phyloP scores from a whole-genome alignment of 2,888 invertebrate genomes.

The Caenorhabditis virilis region DNA sequence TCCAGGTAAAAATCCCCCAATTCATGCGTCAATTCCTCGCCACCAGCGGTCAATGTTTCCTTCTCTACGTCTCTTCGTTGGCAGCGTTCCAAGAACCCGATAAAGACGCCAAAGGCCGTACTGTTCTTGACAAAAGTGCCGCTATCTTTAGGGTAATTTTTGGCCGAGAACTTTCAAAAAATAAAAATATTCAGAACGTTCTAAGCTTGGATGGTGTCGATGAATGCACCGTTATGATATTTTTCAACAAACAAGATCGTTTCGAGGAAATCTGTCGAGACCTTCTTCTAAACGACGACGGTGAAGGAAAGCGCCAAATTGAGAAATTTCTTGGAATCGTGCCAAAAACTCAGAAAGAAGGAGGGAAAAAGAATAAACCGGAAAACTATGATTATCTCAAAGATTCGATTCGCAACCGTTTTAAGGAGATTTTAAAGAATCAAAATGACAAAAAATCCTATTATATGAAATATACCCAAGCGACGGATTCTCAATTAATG shows the following conservation, averaged over 20 bases:
- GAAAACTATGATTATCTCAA: slow-evolving; percentile 40
- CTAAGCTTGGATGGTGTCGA: slow-evolving; percentile 46
- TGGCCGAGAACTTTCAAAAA: not conserved
- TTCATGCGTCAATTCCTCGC: slow-evolving; percentile 53
- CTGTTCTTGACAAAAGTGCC: slow-evolving; percentile 59
- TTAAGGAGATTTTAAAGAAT: slow-evolving; percentile 41
- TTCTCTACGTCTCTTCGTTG: slow-evolving; percentile 62
- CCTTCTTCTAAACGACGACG: slow-evolving; percentile 26
- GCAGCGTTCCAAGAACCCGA: slow-evolving; percentile 61
- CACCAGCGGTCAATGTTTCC: slow-evolving; percentile 47
- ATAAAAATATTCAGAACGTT: slow-evolving; percentile 36
- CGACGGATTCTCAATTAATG: slow-evolving; percentile 64
- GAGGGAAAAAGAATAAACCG: slow-evolving; percentile 27
- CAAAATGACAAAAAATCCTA: slow-evolving; percentile 40
- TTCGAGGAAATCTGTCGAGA: slow-evolving; percentile 54
- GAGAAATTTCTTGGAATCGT: slow-evolving; percentile 25
- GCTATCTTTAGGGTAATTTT: slow-evolving; percentile 28
- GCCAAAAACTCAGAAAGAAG: slow-evolving; percentile 30
- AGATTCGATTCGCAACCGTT: slow-evolving; percentile 36
- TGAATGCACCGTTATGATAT: slow-evolving; percentile 61
- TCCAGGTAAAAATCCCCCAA: slow-evolving; percentile 52
- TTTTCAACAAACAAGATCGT: slow-evolving; percentile 64
- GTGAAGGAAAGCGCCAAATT: slow-evolving; percentile 22
- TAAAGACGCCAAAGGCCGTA: slow-evolving; percentile 47
- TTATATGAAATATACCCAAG: slow-evolving; percentile 58